Base-by-base conservation (phyloP, 2,797 vertebrate genomes). In the Varecia variegata region DNA sequence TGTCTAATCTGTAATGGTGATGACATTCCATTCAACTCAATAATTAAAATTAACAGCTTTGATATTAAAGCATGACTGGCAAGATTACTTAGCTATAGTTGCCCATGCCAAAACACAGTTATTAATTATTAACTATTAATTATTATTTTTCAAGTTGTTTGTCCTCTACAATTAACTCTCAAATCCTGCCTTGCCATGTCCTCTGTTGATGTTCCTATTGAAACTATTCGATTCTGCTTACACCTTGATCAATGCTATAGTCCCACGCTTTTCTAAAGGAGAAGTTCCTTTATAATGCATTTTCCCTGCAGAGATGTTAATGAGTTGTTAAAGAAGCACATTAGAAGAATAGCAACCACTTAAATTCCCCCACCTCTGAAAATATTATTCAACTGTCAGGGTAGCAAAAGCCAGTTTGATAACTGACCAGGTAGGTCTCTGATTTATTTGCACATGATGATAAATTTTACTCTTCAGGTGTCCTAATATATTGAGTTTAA, bases 41-140 rank as follows among this genome's bases (percentile, higher is more conserved):
- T 60, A 65, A 95, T 76, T 94, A 91, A 76, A 95, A 88, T 86
- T 62, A 90, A 40, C 18, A 43, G n/a, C 27, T 32, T 76, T 87
- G 35, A 67, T 90, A 90, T 60, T 35, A 88, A 89, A 70, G 83
- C 47, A 84, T n/a, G 10, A 65, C 45, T 87, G 60, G 23, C 45
- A 52, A 88, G 85, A 94, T 70, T 43, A 68, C 35, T 82, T 79
- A 73, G 47, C 56, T 71, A 80, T 17, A 45, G 58, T 76, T 92
- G 60, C 17, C 82, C 73, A 68, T 11, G 54, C 35, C 70, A 80
- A 62, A 91, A 87, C 71, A 73, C 68, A 73, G 23, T 25, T 88
- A 88, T 80, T 40, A 68, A 88, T 50, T 54, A 87, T 73, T 76
- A 84, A 60, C 70, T 52, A 62, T 32, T 77, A 50, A 67, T 38